These are phyloP conservation scores for Rhamphomyia laevipes DNA, from an alignment of 2,888 invertebrate genomes.

Conservation along the genomic window DNA sequence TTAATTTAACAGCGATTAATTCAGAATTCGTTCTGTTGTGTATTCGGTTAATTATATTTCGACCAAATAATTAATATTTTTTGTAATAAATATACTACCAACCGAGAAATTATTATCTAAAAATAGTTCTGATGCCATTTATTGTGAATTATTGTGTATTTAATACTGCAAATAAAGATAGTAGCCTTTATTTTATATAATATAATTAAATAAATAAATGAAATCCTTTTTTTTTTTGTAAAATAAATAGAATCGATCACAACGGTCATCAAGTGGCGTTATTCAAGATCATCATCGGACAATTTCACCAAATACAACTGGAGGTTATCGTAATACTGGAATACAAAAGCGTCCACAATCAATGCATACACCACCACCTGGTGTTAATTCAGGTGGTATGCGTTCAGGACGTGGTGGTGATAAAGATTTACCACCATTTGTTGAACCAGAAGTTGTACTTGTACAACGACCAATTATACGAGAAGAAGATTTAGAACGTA, in stretches of 20 bases:
- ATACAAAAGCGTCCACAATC: slow-evolving; percentile 9
- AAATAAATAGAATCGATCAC: slow-evolving; percentile 7
- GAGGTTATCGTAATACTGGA: not conserved
- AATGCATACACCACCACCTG: slow-evolving; percentile 8
- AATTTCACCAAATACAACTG: slow-evolving; percentile 18
- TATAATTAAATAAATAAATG: too few relatives aligned
- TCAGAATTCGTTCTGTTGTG: too few relatives aligned
- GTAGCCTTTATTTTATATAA: too few relatives aligned
- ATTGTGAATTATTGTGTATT: too few relatives aligned
- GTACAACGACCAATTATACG: slow-evolving; percentile 78
- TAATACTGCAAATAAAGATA: too few relatives aligned
- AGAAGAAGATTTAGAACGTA: slow-evolving; percentile 82
- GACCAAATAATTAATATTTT: too few relatives aligned
- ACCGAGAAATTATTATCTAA: too few relatives aligned
- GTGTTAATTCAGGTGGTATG: slow-evolving; percentile 10
- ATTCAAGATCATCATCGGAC: slow-evolving; percentile 12
- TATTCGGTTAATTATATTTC: too few relatives aligned
- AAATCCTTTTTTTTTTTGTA: too few relatives aligned
- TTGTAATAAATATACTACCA: too few relatives aligned
- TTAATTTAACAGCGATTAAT: too few relatives aligned
- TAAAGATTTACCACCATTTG: slow-evolving; percentile 21
- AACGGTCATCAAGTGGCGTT: not conserved
- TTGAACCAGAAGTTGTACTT: slow-evolving; percentile 47
- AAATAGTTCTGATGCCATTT: too few relatives aligned
- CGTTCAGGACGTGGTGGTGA: slow-evolving; percentile 16